Conservation (phyloP, 2,113 vertebrate genomes). For the Daphoenositta chrysoptera region DNA sequence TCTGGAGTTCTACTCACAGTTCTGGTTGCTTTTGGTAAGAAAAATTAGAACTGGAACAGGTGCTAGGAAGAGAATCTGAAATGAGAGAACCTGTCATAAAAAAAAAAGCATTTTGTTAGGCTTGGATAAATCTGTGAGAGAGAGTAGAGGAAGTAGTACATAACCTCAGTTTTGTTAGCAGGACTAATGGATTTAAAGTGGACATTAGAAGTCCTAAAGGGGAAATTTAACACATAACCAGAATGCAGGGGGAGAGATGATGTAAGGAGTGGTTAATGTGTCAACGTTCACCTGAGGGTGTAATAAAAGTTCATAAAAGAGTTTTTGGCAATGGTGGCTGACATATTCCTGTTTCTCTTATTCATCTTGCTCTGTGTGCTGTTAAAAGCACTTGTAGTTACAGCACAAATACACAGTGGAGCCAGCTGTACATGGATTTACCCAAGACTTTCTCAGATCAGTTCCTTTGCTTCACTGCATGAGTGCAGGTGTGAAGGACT, state of each 20-base stretch:
- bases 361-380: background rate
- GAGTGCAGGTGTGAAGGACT: background rate
- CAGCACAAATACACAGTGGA: background rate
- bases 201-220: background rate
- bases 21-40: background rate
- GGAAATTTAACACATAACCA: background rate
- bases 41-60: background rate
- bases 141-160: background rate
- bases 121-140: background rate
- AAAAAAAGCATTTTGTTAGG: background rate
- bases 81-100: background rate
- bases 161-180: background rate
- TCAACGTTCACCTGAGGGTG: background rate
- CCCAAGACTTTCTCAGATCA: no score
- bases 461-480: background rate
- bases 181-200: background rate
- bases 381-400: background rate
- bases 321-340: background rate
- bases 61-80: background rate
- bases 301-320: background rate
- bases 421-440: background rate
- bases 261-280: background rate
- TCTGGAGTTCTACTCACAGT: background rate
- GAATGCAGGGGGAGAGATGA: background rate
- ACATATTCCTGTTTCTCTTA: background rate